Conservation (phyloP, 2,888 invertebrate genomes). For the Polydesmus complanatus region DNA sequence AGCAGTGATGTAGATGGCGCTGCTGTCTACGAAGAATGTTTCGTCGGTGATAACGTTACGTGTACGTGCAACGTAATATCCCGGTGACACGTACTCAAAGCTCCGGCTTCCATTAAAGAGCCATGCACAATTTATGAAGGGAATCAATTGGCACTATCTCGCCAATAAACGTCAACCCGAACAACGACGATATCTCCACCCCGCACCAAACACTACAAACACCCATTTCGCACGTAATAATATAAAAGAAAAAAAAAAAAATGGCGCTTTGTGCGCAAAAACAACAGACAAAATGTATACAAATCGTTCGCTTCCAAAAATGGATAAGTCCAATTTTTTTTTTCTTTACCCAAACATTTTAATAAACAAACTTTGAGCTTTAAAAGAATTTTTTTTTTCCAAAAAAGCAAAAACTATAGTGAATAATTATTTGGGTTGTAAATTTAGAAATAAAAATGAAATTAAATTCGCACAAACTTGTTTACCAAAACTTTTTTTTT, state of each 20-base stretch:
- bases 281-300: not conserved
- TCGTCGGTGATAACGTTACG: too few species aligned
- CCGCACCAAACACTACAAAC: too few species aligned
- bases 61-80: not conserved
- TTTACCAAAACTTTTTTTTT: too few species aligned
- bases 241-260: conserved; percentile 1
- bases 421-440: too few species aligned
- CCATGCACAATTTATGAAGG: conserved; percentile 8
- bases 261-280: not conserved
- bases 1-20: not conserved
- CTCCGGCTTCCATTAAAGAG: conserved; percentile 3
- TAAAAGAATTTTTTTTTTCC: too few species aligned
- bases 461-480: too few species aligned
- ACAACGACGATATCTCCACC: not conserved
- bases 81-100: not conserved
- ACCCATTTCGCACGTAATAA: not conserved
- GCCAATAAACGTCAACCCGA: conserved; percentile 5
- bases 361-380: too few species aligned
- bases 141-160: conserved; percentile 10
- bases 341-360: too few species aligned
- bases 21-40: too few species aligned
- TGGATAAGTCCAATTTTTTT: too few species aligned
- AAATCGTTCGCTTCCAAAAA: not conserved
- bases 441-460: too few species aligned
- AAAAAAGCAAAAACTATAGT: too few species aligned